These are phyloP conservation scores for Pyrocoelia pectoralis DNA, from an alignment of 2,888 invertebrate genomes.

Conservation along the genomic window DNA sequence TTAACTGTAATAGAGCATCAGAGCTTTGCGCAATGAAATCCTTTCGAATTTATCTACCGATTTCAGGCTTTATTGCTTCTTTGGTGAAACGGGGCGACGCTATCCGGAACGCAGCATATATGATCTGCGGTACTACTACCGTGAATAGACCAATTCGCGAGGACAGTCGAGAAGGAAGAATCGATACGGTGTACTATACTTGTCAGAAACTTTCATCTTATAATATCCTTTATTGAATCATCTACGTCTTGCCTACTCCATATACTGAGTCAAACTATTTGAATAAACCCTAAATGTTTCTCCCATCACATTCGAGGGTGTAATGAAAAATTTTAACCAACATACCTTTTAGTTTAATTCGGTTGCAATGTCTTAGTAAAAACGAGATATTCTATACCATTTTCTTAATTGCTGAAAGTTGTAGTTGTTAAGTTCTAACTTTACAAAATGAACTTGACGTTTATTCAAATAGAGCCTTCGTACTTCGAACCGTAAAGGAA, in stretches of 20 bases:
- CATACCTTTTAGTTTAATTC: too few species aligned
- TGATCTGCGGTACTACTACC: constrained; percentile 40
- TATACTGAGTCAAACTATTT: not conserved
- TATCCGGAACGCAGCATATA: constrained; percentile 38
- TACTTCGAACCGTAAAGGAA: not conserved
- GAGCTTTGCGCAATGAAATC: constrained; percentile 55
- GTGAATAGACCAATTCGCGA: constrained; percentile 41
- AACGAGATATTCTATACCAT: not conserved
- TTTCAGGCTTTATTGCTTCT: constrained; percentile 56
- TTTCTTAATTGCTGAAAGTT: not conserved
- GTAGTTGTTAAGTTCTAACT: not conserved
- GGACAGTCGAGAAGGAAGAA: constrained; percentile 39
- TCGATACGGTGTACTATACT: constrained; percentile 43
- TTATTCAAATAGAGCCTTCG: not conserved
- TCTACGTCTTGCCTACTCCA: constrained; percentile 29
- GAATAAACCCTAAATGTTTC: too few species aligned
- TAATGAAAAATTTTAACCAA: too few species aligned
- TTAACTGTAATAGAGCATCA: constrained; percentile 56
- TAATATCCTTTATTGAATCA: constrained; percentile 42
- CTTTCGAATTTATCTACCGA: constrained; percentile 57
- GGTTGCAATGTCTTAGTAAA: too few species aligned
- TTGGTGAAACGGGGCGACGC: constrained; percentile 43
- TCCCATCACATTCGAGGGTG: too few species aligned
- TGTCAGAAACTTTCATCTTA: constrained; percentile 45
- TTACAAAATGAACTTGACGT: not conserved